Base-by-base conservation (phyloP, 2,888 invertebrate species). In the Charanyca ferruginea region DNA sequence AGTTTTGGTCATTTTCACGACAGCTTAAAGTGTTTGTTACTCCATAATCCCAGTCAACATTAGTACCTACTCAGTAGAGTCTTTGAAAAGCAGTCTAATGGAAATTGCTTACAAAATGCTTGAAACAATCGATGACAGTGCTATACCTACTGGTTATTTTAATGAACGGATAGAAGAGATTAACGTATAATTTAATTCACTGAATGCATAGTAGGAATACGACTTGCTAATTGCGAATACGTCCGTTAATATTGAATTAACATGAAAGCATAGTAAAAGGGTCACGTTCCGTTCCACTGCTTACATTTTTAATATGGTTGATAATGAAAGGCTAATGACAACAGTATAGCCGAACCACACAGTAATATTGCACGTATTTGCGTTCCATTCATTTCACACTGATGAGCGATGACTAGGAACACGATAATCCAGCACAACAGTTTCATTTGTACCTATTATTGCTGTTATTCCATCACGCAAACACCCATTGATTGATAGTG, bases 401-500 rank as follows among this genome's bases (percentile, higher is more conserved):
- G 66, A 60, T 54, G 51, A 69, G 38, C 41, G 8, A 52, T 52
- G 66, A 42, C 18, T 32, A 51, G 44, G 9, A 25, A 45, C 35
- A 18, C n/a, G 25, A 72, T 66, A 47, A 71, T 72, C 61, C 45
- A 23, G 28, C 35, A 3, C 20, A 22, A 41, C 53, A 54, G 41
- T 58, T 41, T 20, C 18, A 66, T 72, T 66, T 35, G 49, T 54
- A n/a, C n/a, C n/a, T n/a, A 53, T 23, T 72, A 55, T 47, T 52
- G 11, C 41, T 60, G 38, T 18, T 59, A 72, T 45, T 54, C 23
- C 20, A 38, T 44, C 41, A 66, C 32, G 60, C 51, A 47, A 45
- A 70, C 11, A 38, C 22, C 57, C 16, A 61, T 70, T 74, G 74
- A 70, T 75, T 70, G 74, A 70, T 74, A 62, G 61, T 47, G 49